Evolutionary conservation across 2,888 invertebrate genomes (phyloP).

Genomic region (Hirtodrosophila trivittata): DNA sequence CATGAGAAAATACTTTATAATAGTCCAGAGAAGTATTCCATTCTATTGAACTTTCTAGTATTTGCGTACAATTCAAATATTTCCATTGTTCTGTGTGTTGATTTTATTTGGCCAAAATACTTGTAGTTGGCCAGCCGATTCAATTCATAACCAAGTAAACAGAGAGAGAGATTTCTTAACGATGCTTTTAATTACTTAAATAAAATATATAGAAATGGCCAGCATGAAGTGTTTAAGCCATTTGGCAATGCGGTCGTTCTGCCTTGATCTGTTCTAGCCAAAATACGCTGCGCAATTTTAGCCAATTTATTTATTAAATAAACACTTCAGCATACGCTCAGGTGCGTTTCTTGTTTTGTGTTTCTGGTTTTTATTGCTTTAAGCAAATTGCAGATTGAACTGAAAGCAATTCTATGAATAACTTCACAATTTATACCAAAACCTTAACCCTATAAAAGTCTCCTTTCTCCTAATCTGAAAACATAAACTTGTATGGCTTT

Average conservation of each 20-base stretch:
- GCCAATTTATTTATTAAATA: conserved; percentile 65
- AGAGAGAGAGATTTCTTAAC: not conserved
- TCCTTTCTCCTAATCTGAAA: no score
- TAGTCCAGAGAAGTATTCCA: not conserved
- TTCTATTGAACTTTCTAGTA: no score
- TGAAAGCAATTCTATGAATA: no score
- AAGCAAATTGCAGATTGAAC: not conserved
- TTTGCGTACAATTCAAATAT: no score
- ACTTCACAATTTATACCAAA: no score
- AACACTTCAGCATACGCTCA: conserved; percentile 55
- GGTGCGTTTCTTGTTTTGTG: conserved; percentile 16
- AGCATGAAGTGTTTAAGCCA: no score
- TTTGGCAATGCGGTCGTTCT: not conserved
- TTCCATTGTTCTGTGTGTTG: no score
- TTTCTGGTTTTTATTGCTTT: conserved; percentile 4
- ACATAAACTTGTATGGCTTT: no score
- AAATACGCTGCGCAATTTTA: conserved; percentile 45
- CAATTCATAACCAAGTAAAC: no score
- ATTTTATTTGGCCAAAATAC: no score
- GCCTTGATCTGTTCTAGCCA: conserved; percentile 1
- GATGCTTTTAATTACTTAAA: not conserved
- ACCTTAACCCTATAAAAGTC: no score
- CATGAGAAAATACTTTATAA: not conserved
- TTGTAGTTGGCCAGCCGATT: no score
- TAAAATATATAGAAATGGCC: not conserved